Evolutionary conservation across 2,797 vertebrate genomes (phyloP).

Genomic region (Macrochelys suwanniensis): DNA sequence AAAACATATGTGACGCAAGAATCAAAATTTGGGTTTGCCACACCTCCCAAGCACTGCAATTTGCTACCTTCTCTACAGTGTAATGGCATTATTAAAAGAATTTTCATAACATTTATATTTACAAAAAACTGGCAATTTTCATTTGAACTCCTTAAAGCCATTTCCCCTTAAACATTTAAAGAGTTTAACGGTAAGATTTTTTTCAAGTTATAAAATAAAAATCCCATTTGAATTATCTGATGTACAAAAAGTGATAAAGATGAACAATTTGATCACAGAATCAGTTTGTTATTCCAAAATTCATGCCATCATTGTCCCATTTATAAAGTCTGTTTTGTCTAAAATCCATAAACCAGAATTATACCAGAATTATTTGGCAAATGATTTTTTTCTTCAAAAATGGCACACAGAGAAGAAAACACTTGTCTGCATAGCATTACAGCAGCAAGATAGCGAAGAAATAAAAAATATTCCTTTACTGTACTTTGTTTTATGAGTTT

Average conservation of each 20-base stretch:
- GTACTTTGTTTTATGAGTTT: slow-evolving; percentile 81
- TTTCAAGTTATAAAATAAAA: slow-evolving; percentile 98
- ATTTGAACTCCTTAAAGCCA: slow-evolving; percentile 97
- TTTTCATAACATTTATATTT: slow-evolving; percentile 93
- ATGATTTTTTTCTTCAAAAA: slow-evolving; percentile 87
- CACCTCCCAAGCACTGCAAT: slow-evolving; percentile 77
- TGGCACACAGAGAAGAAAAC: slow-evolving; percentile 86
- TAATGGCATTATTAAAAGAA: slow-evolving; percentile 91
- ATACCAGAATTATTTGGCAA: slow-evolving; percentile 91
- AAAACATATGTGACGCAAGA: slow-evolving; percentile 66
- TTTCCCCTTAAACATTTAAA: slow-evolving; percentile 93
- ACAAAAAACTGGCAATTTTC: slow-evolving; percentile 93
- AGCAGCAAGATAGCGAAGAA: slow-evolving; percentile 90
- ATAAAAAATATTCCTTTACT: slow-evolving; percentile 85
- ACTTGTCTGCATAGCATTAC: slow-evolving; percentile 96
- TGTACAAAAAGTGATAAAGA: slow-evolving; percentile 99
- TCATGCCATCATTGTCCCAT: slow-evolving; percentile 83
- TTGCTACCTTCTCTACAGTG: slow-evolving; percentile 96
- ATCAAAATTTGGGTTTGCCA: slow-evolving; percentile 73
- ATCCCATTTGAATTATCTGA: slow-evolving; percentile 93
- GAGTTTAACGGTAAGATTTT: slow-evolving; percentile 92
- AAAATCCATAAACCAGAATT: slow-evolving; percentile 83
- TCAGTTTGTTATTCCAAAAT: slow-evolving; percentile 85
- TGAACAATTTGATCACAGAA: slow-evolving; percentile 91
- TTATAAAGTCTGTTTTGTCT: slow-evolving; percentile 79